phyloP scores from a whole-genome alignment of 2,888 invertebrate species.

The Epistrophella euchroma region DNA sequence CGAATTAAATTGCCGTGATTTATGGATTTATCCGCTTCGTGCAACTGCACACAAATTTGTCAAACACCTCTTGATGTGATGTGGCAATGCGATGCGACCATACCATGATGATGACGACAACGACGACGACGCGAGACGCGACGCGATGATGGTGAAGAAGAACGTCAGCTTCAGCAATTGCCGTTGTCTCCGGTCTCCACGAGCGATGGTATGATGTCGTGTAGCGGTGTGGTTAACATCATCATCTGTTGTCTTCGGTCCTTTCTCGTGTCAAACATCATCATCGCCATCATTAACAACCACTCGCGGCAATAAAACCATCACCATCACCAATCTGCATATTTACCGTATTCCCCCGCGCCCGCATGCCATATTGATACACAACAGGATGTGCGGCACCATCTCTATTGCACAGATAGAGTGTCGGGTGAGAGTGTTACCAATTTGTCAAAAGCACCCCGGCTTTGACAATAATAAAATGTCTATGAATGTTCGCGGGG shows the following conservation, averaged over 20 bases:
- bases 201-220: neutral
- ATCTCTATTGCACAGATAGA: constrained; percentile 16
- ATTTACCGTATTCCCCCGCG: constrained; percentile 11
- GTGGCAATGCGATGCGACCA: constrained; percentile 29
- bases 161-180: constrained; percentile 23
- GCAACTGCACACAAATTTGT: constrained; percentile 73
- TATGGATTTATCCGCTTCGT: constrained; percentile 74
- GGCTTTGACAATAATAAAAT: constrained; percentile 43
- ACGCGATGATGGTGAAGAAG: neutral
- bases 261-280: constrained; percentile 68
- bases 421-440: constrained; percentile 52
- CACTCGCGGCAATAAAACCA: constrained; percentile 49
- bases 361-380: constrained; percentile 17
- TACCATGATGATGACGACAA: neutral
- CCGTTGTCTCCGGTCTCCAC: constrained; percentile 10
- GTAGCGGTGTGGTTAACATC: constrained; percentile 51
- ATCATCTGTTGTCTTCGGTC: constrained; percentile 52
- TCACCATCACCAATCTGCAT: constrained; percentile 61
- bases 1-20: constrained; percentile 76
- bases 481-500: constrained; percentile 16
- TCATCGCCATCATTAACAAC: constrained; percentile 66
- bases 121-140: neutral
- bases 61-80: constrained; percentile 42
- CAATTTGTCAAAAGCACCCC: constrained; percentile 72
- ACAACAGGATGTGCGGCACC: neutral